Evolutionary conservation across 2,113 vertebrate species (phyloP).

Genomic region (Petaurus breviceps): DNA sequence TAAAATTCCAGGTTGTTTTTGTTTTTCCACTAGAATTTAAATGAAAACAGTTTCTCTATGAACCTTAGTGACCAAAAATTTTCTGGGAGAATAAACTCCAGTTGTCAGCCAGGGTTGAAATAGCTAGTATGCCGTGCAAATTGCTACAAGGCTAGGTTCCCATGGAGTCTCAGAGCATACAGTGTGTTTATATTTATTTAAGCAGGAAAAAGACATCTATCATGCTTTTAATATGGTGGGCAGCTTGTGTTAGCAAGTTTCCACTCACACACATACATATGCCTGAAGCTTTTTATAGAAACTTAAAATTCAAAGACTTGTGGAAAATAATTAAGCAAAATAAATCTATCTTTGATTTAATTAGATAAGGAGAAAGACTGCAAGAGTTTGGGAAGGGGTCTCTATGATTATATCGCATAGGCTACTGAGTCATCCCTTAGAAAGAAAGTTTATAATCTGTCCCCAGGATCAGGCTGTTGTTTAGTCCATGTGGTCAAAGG

Average conservation of each 20-base stretch:
- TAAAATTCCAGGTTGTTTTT: not conserved
- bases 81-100: not conserved
- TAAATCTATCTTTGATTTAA: not conserved
- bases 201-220: not conserved
- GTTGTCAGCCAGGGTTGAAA: not conserved
- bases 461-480: not conserved
- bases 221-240: not conserved
- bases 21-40: not conserved
- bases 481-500: not conserved
- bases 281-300: not conserved
- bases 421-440: not conserved
- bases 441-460: not conserved
- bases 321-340: not conserved
- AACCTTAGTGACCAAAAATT: not conserved
- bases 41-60: not conserved
- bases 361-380: not conserved
- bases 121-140: not conserved
- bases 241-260: not conserved
- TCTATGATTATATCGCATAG: not conserved
- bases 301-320: not conserved
- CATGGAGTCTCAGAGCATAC: fast-evolving
- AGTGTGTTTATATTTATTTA: not conserved
- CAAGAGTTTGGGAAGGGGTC: not conserved
- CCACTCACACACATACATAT: not conserved
- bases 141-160: not conserved